Base-by-base conservation (phyloP, 2,113 vertebrate species). In the Lathamus discolor region DNA sequence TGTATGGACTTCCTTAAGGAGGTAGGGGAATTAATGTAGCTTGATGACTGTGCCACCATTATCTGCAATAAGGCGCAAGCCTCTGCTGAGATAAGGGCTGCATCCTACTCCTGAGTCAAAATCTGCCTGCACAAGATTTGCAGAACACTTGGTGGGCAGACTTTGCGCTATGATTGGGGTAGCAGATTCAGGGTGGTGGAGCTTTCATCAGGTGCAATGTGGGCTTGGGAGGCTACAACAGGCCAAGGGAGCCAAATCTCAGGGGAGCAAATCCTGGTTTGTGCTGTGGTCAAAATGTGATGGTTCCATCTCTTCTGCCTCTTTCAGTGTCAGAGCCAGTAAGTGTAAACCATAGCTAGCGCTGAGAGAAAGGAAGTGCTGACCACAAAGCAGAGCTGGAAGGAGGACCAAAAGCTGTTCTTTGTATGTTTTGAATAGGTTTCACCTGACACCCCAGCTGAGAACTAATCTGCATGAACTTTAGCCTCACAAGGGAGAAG, bases 1-100 rank as follows among this genome's bases (percentile, higher is more conserved):
- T 33, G 29, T 28, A 31, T 20, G 2, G 48, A 33, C 39, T 46
- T 88, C 54, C 27, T 54, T 62, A 29, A 87, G 46, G 59, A 78
- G 22, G 24, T 24, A 11, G 9, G 20, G 20, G 6, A 68, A 64
- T 24, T 46, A 15, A 63, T 4, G 14, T 31, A 35, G 7, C 29
- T 41, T 70, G 15, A 31, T 75, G 85, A 27, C 39, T 5, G 0
- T 52, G 52, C 27, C 35, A 39, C 0, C 0, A 0, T 39, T 87
- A 37, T 39, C 54, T 49, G 39, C 28, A 57, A 11, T 39, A 8
- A 88, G 29, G 35, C 27, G 9, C 33, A 82, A 14, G 55, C 20
- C 24, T 78, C 19, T 68, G 4, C 13, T 59, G 49, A 57, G 11
- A 27, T 64, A 62, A 81, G 14, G 20, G 18, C 49, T 54, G 18